A percentile compares a stretch with the other conserved stretches of the same genome.
phyloP scores from a whole-genome alignment of 2,797 vertebrate species.

The Sebastes umbrosus region DNA sequence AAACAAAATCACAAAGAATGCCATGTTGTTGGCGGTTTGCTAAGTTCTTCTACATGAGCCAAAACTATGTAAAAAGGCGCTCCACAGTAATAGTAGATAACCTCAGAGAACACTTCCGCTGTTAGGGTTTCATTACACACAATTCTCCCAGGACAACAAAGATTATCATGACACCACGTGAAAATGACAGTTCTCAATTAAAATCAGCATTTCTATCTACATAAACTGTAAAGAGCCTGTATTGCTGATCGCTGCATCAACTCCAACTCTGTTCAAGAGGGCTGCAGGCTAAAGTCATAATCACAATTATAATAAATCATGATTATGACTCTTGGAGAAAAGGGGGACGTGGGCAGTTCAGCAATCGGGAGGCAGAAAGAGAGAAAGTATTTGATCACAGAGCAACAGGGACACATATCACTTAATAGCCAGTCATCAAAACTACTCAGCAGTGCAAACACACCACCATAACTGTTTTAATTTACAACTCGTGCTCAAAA shows the following conservation, averaged over 20 bases:
- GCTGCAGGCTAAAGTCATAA: slow-evolving; percentile 9
- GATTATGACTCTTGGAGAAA: slow-evolving; percentile 36
- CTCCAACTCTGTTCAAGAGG: slow-evolving; percentile 12
- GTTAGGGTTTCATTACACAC: slow-evolving; percentile 9
- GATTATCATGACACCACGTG: not conserved
- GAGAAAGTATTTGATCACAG: slow-evolving; percentile 29
- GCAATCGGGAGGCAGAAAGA: not conserved
- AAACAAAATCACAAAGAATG: not conserved
- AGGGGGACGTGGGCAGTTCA: not conserved
- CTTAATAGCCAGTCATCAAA: slow-evolving; percentile 19
- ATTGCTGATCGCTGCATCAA: not conserved
- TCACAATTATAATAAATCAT: slow-evolving; percentile 29
- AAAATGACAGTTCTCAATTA: not conserved
- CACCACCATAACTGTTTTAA: slow-evolving; percentile 17
- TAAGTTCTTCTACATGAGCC: not conserved
- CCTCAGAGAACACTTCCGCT: not conserved
- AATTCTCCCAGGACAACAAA: not conserved
- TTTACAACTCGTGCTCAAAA: slow-evolving; percentile 28
- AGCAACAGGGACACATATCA: slow-evolving; percentile 34
- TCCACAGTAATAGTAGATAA: not conserved
- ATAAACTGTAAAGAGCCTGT: not conserved
- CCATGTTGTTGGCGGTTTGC: not conserved
- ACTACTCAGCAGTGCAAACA: slow-evolving; percentile 10
- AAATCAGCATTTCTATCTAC: not conserved
- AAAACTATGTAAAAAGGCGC: not conserved